Evolutionary conservation across 2,888 invertebrate genomes (phyloP).

Genomic region (Scaptodrosophila latifasciaeformis): DNA sequence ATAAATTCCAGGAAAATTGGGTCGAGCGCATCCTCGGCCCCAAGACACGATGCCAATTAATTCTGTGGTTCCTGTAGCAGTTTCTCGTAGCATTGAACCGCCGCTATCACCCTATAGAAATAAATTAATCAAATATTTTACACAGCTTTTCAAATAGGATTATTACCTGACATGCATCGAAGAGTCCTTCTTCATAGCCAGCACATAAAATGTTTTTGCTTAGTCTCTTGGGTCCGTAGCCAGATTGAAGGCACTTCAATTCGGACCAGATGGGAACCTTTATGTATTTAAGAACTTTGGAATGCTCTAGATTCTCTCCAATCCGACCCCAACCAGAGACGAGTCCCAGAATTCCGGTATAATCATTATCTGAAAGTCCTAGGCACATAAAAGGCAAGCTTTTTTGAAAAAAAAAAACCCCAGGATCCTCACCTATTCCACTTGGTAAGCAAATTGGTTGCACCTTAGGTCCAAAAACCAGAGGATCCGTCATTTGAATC

Average conservation of each 20-base stretch:
- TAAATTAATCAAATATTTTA: background rate
- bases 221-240: background rate
- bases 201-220: background rate
- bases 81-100: background rate
- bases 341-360: background rate
- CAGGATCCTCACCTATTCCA: background rate
- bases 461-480: background rate
- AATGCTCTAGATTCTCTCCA: background rate
- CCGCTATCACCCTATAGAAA: background rate
- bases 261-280: background rate
- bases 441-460: background rate
- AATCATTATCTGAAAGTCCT: background rate
- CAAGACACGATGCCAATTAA: constrained; percentile 1
- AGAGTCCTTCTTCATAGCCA: background rate
- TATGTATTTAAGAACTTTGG: background rate
- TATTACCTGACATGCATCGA: background rate
- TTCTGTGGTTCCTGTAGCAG: background rate
- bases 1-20: constrained; percentile 1
- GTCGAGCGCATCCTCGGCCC: background rate
- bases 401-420: too few relatives aligned
- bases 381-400: background rate
- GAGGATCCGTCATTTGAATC: background rate
- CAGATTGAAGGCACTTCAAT: background rate
- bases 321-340: constrained; percentile 1
- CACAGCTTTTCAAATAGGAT: background rate